Evolutionary conservation across 2,113 vertebrate genomes (phyloP).

Genomic region (Serinus canaria): DNA sequence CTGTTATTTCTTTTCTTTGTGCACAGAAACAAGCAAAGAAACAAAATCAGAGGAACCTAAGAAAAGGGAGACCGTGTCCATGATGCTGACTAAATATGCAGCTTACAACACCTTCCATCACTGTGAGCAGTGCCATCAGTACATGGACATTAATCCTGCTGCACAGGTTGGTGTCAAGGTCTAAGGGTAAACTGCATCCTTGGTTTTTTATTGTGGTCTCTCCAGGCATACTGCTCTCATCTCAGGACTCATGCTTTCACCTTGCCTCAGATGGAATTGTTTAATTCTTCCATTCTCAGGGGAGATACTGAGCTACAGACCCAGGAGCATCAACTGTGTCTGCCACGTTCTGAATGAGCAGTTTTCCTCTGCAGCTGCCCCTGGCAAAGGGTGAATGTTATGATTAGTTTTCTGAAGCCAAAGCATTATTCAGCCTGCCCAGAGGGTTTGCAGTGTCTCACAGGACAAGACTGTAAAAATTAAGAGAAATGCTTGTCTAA

Average conservation of each 20-base stretch:
- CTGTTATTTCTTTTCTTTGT: background rate
- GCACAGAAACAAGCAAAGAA: constrained; percentile 76
- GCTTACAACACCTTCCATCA: constrained; percentile 98
- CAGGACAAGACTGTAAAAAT: background rate
- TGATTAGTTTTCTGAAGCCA: background rate
- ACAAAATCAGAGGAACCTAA: constrained; percentile 67
- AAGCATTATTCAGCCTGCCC: background rate
- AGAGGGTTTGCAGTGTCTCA: background rate
- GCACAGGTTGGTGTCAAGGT: constrained; percentile 78
- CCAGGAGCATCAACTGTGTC: background rate
- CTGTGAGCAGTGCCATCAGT: constrained; percentile 95
- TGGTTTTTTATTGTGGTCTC: background rate
- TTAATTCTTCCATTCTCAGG: constrained; percentile 2
- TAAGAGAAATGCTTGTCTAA: background rate
- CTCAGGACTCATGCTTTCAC: background rate
- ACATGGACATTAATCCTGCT: constrained; percentile 85
- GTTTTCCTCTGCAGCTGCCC: background rate
- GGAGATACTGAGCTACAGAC: background rate
- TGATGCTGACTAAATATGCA: constrained; percentile 91
- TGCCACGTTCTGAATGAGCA: background rate
- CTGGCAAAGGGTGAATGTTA: background rate
- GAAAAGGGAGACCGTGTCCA: constrained; percentile 87
- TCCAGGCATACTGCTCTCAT: background rate
- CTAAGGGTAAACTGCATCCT: background rate
- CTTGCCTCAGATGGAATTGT: background rate